Conservation (phyloP, 2,797 vertebrate species). For the Muraenolepis orangiensis region DNA sequence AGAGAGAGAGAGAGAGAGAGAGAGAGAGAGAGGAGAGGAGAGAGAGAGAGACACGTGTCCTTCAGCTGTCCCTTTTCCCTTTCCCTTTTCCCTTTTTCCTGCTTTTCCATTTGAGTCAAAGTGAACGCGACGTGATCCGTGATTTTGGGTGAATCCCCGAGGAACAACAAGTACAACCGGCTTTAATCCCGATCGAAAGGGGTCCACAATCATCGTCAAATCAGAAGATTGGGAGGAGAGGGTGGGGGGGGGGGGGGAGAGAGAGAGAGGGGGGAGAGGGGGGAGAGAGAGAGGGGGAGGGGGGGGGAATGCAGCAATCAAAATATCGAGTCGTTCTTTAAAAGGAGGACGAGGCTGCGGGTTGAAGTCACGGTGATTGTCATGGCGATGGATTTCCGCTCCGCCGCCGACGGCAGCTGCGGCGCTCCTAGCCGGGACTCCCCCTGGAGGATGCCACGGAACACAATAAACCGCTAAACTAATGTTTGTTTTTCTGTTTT, state of each 20-base stretch:
- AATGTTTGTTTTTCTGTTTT: conserved; percentile 74
- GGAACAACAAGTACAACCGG: conserved; percentile 13
- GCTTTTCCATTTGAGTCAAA: not conserved
- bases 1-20: too few species aligned
- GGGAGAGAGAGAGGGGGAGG: conserved; percentile 29
- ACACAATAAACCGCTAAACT: conserved; percentile 68
- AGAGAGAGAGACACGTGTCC: too few species aligned
- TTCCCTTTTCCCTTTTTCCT: too few species aligned
- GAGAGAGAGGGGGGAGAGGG: too few species aligned
- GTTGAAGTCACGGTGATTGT: conserved; percentile 53
- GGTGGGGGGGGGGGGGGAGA: too few species aligned
- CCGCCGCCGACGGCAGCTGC: conserved; percentile 57
- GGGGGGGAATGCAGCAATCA: conserved; percentile 48
- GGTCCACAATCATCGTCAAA: conserved; percentile 53
- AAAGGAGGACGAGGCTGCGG: conserved; percentile 40
- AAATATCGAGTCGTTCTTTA: conserved; percentile 56
- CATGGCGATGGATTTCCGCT: conserved; percentile 34
- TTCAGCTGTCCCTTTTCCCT: not conserved
- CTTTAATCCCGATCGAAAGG: conserved; percentile 35
- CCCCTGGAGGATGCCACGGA: conserved; percentile 60
- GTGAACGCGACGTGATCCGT: not conserved
- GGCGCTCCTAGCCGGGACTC: conserved; percentile 16
- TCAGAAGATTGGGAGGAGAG: too few species aligned
- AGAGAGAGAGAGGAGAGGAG: too few species aligned
- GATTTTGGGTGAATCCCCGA: conserved; percentile 42